Base-by-base conservation (phyloP, 2,888 invertebrate species). In the Dicyrtomina minuta region DNA sequence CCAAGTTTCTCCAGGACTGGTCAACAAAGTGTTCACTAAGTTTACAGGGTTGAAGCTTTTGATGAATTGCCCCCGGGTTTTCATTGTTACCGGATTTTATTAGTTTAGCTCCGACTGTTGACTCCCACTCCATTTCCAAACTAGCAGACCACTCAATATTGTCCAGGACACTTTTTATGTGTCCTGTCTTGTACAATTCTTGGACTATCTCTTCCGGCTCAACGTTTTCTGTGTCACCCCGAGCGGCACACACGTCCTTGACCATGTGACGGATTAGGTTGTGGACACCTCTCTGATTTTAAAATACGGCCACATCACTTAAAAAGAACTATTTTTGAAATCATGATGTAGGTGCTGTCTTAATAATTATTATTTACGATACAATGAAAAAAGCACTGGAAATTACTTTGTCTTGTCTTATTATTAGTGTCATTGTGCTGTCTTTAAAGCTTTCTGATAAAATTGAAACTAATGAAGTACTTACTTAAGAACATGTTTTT, bases 251-350 rank as follows among this genome's bases (percentile, higher is more conserved):
- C 6, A 75, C 64, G 6, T 72, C 66, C 22, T 66, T 33, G 0
- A 75, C 75, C 72, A 73, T 72, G 51, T 65, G 66, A 10, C 71
- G 64, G 10, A 75, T 73, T 22, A 70, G 24, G 12, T 33, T 62
- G 8, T 53, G 53, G 62, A 75, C 72, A 24, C 75, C 75, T 55
- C 70, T 74, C 75, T 75, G 43, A n/a, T 60, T 13, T 24, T 26
- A 55, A 26, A 55, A 33, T 8, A 33, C 33, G 33, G 3, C n/a
- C n/a, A n/a, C n/a, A n/a, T n/a, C n/a, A n/a, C n/a, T n/a, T n/a
- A n/a, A n/a, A n/a, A n/a, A n/a, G n/a, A n/a, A n/a, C n/a, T n/a
- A n/a, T n/a, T n/a, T n/a, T n/a, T n/a, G n/a, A n/a, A n/a, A n/a
- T n/a, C n/a, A n/a, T n/a, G n/a, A n/a, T n/a, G n/a, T n/a, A n/a